Evolutionary conservation across 1,140 invertebrate species (phyloP), one percentile per base, ranked within the genome.

Genomic region (Drosophila auraria): DNA sequence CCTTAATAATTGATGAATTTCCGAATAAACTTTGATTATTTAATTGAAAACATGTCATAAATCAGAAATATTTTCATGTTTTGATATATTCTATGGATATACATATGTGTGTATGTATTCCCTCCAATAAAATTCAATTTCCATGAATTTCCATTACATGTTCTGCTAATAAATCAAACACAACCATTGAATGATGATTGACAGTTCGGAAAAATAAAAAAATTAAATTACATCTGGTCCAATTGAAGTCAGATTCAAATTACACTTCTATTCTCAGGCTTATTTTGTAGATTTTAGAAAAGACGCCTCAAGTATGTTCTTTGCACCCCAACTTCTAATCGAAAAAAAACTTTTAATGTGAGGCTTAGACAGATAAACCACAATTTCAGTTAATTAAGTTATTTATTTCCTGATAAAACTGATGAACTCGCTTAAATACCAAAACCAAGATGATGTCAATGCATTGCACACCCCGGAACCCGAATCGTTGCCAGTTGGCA

Each of bases 401-500:
- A 40, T 57, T 57, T 57, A 57, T 57, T 40, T 57, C 20, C 54
- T 14, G n/a, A 11, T 1, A 57, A 40, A 14, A 12, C 20, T 2
- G 20, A 40, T 57, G 14, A 25, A 27, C n/a, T 57, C 5, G 27
- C 20, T 50, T n/a, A 50, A 72, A 57, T 49, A 30, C 49, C 17
- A 20, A 17, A 33, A 15, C 27, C 49, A 15, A 14, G 5, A 20
- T 83, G 81, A 83, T 70, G 81, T 82, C 76, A 86, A 71, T 60
- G 58, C 47, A 53, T 71, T 49, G 53, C 81, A 70, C 57, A 62
- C 59, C 51, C 40, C 63, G 36, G 60, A 82, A 49, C 47, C 57
- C 5, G 2, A 40, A 60, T 3, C 54, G 56, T n/a, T 42, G 40
- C 42, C 58, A 69, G 53, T 44, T 58, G 49, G 15, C 38, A 62